Base-by-base conservation (phyloP, 2,113 vertebrate genomes). In the Cygnus atratus region DNA sequence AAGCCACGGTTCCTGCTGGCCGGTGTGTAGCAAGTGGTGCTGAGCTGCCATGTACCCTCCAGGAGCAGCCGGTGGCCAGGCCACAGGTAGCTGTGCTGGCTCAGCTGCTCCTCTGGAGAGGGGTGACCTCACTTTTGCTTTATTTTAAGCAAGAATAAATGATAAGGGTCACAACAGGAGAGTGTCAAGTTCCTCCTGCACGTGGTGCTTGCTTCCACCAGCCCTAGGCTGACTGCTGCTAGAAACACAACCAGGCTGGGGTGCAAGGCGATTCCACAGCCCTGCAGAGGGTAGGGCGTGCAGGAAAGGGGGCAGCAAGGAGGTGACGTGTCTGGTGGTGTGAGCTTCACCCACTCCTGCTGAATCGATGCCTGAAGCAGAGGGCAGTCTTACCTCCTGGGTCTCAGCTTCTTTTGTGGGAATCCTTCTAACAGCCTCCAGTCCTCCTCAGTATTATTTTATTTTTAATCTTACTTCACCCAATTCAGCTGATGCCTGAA, bases 61-160 rank as follows among this genome's bases (percentile, higher is more conserved):
- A 19, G 62, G 37, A 41, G 62, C 26, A 3, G 25, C 62, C 1
- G 0, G 18, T 7, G 37, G 77, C 73, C 61, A 15, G 57, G 35
- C 59, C 59, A 63, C 24, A 18, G 54, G 11, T 4, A 17, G 22
- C 43, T 78, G 74, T 26, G 79, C 39, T 50, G 54, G 54, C 70
- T 79, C 0, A 0, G 70, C 63, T 0, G 0, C 58, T 9, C 24
- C 22, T 35, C 35, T 2, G 66, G 29, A 39, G 43, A 20, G 1
- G 2, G 0, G 0, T 3, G 55, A 74, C 59, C 26, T 52, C 50
- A 4, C 25, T 87, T 13, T 43, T 13, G 57, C 52, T 94, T 92
- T 84, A 92, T 90, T 97, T 86, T 67, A 77, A 77, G 46, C 29
- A 61, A 61, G 84, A 75, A 33, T 9, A 52, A 57, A 43, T 5